Evolutionary conservation across 1,140 invertebrate genomes (phyloP), one percentile per base, ranked within the genome.

Genomic region (Drosophila ambigua): DNA sequence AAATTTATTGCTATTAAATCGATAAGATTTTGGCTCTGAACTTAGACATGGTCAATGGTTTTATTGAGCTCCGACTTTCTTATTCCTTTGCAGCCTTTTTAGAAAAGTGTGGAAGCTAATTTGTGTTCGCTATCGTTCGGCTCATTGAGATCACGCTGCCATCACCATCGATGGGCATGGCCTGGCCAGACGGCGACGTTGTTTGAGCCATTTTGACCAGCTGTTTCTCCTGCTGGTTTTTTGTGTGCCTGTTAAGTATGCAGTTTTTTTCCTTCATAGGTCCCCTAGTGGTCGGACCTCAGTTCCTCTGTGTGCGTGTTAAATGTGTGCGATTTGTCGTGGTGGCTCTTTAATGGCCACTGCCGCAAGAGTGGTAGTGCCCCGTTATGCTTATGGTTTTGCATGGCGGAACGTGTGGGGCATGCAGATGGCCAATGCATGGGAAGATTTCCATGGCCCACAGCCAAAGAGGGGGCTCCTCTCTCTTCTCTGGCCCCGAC

Each of bases 241-340:
- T 85, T 87, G 62, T 78, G 67, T 67, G 77, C 53, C 65, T 85
- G 81, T 85, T 85, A 87, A 87, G 83, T 87, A 87, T 88, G 82
- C 82, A 88, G 49, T 20, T 87, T 81, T 80, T 79, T 87, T 79
- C 79, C 48, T 54, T 62, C 64, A 75, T 63, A 75, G 62, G 62
- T 24, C 5, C 52, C 43, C 57, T 46, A 11, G 41, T 66, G n/a
- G 45, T 58, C 52, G 53, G 31, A 35, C 49, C 41, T 39, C 15
- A 7, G 26, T 24, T 65, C 44, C 60, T 61, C 54, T 52, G 62
- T 81, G 69, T 78, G 74, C 76, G 78, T 87, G 81, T 82, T 85
- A 85, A 85, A 85, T 85, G 81, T 85, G 75, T 85, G 82, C 82
- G 74, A 85, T 87, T 85, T 85, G 82, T 85, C 81, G 81, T 85